These are phyloP conservation scores for Pristionchus pacificus DNA, from an alignment of 1,140 invertebrate genomes.

Conservation along the genomic window DNA sequence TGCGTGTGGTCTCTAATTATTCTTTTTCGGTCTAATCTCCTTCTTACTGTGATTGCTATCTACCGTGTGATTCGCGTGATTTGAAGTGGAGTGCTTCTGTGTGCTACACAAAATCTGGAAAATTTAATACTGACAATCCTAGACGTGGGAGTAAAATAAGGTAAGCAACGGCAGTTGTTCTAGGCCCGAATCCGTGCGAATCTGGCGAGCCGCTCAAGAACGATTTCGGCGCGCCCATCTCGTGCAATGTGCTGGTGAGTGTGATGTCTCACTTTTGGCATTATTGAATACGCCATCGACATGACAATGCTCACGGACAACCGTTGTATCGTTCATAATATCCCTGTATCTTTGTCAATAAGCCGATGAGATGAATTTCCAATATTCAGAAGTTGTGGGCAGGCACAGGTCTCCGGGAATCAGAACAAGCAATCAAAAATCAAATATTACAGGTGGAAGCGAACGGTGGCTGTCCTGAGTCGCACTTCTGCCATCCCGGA, in stretches of 20 bases:
- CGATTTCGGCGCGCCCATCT: slow-evolving; percentile 48
- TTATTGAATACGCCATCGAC: too few species aligned
- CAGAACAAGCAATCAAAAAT: too few species aligned
- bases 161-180: slow-evolving; percentile 30
- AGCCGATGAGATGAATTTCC: too few species aligned
- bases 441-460: too few species aligned
- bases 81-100: background rate
- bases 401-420: too few species aligned
- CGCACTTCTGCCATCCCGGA: slow-evolving; percentile 46
- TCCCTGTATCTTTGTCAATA: too few species aligned
- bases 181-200: slow-evolving; percentile 45
- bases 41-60: slow-evolving; percentile 6
- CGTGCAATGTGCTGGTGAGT: slow-evolving; percentile 53
- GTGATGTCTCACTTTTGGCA: too few species aligned
- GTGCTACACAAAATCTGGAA: slow-evolving; percentile 1
- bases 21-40: background rate
- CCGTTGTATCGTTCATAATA: too few species aligned
- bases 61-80: slow-evolving; percentile 10
- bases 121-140: slow-evolving; percentile 6
- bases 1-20: too few species aligned
- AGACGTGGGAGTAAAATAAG: slow-evolving; percentile 16
- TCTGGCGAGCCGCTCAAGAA: slow-evolving; percentile 48
- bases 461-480: slow-evolving; percentile 53
- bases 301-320: too few species aligned
- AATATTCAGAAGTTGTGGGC: too few species aligned